A percentile compares a stretch with the other conserved stretches of the same genome.
Conservation (phyloP, 2,888 invertebrate genomes). For the Chironomus tentans region DNA sequence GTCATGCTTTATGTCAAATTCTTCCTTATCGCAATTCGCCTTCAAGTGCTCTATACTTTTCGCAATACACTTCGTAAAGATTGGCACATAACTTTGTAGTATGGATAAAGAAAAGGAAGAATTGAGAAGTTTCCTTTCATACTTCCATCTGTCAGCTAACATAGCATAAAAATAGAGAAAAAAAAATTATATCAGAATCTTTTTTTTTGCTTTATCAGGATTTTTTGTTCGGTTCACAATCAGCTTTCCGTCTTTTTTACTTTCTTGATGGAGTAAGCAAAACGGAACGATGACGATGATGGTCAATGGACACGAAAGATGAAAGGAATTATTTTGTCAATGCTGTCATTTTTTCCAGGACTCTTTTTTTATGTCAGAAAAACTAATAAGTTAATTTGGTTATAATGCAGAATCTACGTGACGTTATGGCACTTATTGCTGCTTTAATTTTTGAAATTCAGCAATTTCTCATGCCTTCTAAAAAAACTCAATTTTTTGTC, state of each 20-base stretch:
- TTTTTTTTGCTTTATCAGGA: no score
- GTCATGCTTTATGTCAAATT: constrained; percentile 12
- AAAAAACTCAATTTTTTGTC: no score
- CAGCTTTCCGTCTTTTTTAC: no score
- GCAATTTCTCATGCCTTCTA: no score
- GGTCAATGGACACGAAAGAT: background rate
- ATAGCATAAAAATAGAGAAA: background rate
- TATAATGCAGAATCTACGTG: no score
- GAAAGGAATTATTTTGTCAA: background rate
- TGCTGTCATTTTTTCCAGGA: no score
- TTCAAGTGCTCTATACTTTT: constrained; percentile 1
- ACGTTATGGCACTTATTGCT: no score
- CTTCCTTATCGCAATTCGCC: constrained; percentile 4
- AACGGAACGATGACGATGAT: background rate
- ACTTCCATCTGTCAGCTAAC: constrained; percentile 21
- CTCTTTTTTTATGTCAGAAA: no score
- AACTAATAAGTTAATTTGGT: no score
- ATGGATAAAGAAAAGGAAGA: constrained; percentile 1
- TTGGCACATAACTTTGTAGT: constrained; percentile 17
- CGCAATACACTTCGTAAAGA: background rate
- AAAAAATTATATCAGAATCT: background rate
- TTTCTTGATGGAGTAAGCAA: background rate
- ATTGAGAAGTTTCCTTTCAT: constrained; percentile 15
- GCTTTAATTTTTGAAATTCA: no score
- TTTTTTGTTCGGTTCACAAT: no score